A percentile compares a stretch with the other conserved stretches of the same genome.
Evolutionary conservation across 2,888 invertebrate genomes (phyloP).

Genomic region (Epiblema foenella): DNA sequence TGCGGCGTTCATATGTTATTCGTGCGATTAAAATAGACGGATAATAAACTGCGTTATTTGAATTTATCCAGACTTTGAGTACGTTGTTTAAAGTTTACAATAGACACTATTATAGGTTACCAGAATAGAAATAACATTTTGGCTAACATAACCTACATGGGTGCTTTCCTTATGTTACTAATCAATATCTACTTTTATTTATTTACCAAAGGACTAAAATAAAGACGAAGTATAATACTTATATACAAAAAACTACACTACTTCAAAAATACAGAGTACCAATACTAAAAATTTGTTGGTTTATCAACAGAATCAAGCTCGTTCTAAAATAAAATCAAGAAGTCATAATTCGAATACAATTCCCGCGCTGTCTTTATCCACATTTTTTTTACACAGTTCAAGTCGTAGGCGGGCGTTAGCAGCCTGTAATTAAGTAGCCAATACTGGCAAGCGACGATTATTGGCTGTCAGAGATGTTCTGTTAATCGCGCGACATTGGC

Average conservation of each 20-base stretch:
- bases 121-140: not conserved
- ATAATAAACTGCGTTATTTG: slow-evolving; percentile 3
- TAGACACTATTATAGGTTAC: not conserved
- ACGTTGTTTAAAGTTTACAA: not conserved
- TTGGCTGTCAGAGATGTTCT: slow-evolving; percentile 59
- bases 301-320: not conserved
- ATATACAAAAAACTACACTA: not conserved
- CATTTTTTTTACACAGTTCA: slow-evolving; percentile 29
- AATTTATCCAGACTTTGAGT: not conserved
- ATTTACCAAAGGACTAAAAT: not conserved
- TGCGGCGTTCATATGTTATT: slow-evolving; percentile 16
- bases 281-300: too few relatives aligned
- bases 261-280: not conserved
- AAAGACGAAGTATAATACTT: not conserved
- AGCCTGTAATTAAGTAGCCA: slow-evolving; percentile 58
- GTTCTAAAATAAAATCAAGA: slow-evolving; percentile 3
- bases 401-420: slow-evolving; percentile 23
- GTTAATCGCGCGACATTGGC: slow-evolving; percentile 50
- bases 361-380: slow-evolving; percentile 3
- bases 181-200: not conserved
- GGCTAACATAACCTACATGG: too few relatives aligned
- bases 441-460: slow-evolving; percentile 59
- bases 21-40: not conserved
- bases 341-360: slow-evolving; percentile 17
- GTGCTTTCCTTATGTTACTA: too few relatives aligned